These are phyloP conservation scores for Porites cylindrica DNA, from an alignment of 92 coral and sea anemone species.

Conservation along the genomic window DNA sequence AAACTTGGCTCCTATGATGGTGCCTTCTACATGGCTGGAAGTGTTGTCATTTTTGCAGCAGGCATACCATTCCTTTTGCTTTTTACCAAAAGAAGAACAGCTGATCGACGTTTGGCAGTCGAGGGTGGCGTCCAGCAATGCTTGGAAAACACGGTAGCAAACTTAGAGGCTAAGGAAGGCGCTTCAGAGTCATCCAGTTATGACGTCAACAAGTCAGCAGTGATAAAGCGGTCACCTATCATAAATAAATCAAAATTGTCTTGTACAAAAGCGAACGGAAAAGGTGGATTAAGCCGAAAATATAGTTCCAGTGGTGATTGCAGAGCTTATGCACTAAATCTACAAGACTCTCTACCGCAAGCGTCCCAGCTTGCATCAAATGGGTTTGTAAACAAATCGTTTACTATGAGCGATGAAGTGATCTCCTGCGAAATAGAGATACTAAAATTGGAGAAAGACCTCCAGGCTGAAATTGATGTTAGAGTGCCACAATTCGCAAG, in stretches of 20 bases:
- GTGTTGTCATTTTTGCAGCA: slow-evolving; percentile 20
- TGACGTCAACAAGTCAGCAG: not conserved
- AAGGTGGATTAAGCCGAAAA: not conserved
- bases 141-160: not conserved
- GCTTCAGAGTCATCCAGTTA: not conserved
- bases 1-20: slow-evolving; percentile 12
- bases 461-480: not conserved
- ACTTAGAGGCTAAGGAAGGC: not conserved
- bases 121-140: not conserved
- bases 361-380: not conserved
- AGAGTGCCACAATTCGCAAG: not conserved
- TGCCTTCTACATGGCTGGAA: slow-evolving; percentile 31
- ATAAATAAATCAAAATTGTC: not conserved
- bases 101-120: not conserved
- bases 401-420: not conserved
- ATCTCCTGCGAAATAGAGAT: not conserved
- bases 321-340: no score
- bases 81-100: not conserved
- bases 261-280: no score
- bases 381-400: not conserved
- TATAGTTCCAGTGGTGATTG: not conserved
- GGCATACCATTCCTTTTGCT: slow-evolving; percentile 1
- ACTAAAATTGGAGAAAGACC: not conserved
- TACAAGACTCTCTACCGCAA: not conserved
- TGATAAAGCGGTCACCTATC: not conserved